These are phyloP conservation scores for Hippasteria phrygiana DNA, from an alignment of 53 echinoderm and acorn worm genomes.

Conservation along the genomic window DNA sequence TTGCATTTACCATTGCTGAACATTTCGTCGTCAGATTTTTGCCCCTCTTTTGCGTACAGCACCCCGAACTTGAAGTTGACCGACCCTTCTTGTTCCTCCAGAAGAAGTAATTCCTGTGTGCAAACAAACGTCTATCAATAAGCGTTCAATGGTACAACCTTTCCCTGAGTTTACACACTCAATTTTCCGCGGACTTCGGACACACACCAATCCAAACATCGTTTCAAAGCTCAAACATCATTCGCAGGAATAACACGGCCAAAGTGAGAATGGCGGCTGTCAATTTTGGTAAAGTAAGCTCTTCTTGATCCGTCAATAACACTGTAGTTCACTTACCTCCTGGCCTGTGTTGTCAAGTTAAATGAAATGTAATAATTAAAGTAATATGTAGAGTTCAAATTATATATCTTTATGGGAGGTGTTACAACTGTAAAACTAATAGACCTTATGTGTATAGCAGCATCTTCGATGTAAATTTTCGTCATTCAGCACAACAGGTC, in stretches of 20 bases:
- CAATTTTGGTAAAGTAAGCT: neutral
- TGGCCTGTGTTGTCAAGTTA: neutral
- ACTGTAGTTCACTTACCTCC: neutral
- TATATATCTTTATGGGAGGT: neutral
- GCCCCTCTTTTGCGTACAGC: slow-evolving; percentile 87
- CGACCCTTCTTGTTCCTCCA: slow-evolving; percentile 97
- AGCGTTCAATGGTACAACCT: neutral
- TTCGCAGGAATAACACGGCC: neutral
- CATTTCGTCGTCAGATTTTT: slow-evolving; percentile 96
- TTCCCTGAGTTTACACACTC: neutral
- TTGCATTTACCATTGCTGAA: slow-evolving; percentile 88
- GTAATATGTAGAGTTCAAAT: too few species aligned
- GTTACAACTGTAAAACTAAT: too few species aligned
- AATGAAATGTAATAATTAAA: neutral
- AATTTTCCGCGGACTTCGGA: neutral
- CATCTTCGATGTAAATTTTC: too few species aligned
- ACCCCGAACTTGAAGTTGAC: slow-evolving; percentile 99
- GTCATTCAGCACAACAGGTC: too few species aligned
- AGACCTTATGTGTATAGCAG: too few species aligned
- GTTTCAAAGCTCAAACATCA: neutral
- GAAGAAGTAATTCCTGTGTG: slow-evolving; percentile 84
- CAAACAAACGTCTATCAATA: neutral
- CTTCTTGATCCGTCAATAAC: too few species aligned
- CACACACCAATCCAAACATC: slow-evolving; percentile 4
- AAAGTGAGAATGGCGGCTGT: neutral